Base-by-base conservation (phyloP, 2,888 invertebrate species). In the Phragmatobia fuliginosa region DNA sequence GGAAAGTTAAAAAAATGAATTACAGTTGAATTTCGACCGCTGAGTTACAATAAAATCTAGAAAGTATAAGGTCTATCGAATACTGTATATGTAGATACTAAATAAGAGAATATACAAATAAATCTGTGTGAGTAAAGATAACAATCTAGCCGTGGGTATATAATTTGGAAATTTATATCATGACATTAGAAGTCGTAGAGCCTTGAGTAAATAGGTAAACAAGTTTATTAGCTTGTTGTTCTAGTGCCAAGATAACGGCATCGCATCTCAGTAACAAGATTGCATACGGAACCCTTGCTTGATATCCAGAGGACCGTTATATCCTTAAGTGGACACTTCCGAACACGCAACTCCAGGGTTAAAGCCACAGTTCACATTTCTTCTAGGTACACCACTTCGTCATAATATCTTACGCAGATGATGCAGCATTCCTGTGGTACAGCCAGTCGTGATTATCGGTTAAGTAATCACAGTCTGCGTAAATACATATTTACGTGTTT, bases 281-380 rank as follows among this genome's bases (percentile, higher is more conserved):
- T 86, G 87, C 85, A 83, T 81, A 86, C 84, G 83, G 84, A 87
- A 87, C 88, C 85, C 81, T 80, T 79, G 77, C 83, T 84, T 80
- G 84, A 85, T 83, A 87, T 84, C 86, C 82, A 86, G 74, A 73
- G 81, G 80, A 88, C 92, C 91, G 92, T 92, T 92, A 92, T 81
- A 85, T 85, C 84, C 87, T 86, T 87, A 86, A 84, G 84, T 85
- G 87, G 87, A 85, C 85, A 88, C 87, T 90, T 89, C 89, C 90
- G 88, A 88, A 86, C 85, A 83, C 81, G 83, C 78, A 80, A 83
- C 80, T 73, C 72, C 52, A 45, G 73, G 63, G 68, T 59, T 75
- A 28, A 73, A 76, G 70, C 69, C 76, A 81, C 76, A 77, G 67
- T 81, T 81, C 16, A 56, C 56, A 56, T 84, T 82, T 74, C 76